Evolutionary conservation across 1,140 invertebrate genomes (phyloP), one percentile per base, ranked within the genome.

Genomic region (Pseudomyrmex dendroicus): DNA sequence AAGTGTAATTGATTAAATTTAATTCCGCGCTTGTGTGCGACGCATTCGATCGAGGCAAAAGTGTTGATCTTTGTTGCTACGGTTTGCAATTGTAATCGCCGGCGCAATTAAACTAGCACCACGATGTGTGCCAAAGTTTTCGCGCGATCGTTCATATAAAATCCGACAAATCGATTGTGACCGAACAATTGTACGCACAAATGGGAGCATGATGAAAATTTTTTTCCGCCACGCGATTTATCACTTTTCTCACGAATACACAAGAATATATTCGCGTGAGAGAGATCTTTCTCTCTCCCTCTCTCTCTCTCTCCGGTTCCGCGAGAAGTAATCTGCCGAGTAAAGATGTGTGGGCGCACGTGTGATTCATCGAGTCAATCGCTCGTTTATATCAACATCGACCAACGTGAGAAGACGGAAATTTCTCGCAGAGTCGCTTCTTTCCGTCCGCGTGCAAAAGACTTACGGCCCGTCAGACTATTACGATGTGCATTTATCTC

Each of bases 361-460:
- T 56, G 59, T 54, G 78, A 61, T 73, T 48, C 57, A 35, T 82
- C 68, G 68, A 80, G 15, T 59, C 48, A 73, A 48, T 35, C 44
- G 56, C 68, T 72, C 68, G 68, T 73, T 82, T 82, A 54, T 22
- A 61, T 64, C 70, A 57, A 46, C 59, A 50, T 44, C 68, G 56
- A 20, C 10, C 67, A 15, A 17, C 56, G 57, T 44, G 22, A 7
- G 44, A 8, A 62, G 73, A 13, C 13, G 13, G 48, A 13, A 46
- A 48, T 63, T 74, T 72, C 66, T 35, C 76, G 12, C 35, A 35
- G 35, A 20, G 48, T 25, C 20, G 20, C 22, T 52, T 61, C 50
- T 63, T 67, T 20, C 10, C 25, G 52, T 15, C 2, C 57, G 46
- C 22, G 44, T 22, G 50, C 52, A 13, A 2, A 13, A 62, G 22